Evolutionary conservation across 2,113 vertebrate species (phyloP).

Genomic region (Nyctereutes procyonoides): DNA sequence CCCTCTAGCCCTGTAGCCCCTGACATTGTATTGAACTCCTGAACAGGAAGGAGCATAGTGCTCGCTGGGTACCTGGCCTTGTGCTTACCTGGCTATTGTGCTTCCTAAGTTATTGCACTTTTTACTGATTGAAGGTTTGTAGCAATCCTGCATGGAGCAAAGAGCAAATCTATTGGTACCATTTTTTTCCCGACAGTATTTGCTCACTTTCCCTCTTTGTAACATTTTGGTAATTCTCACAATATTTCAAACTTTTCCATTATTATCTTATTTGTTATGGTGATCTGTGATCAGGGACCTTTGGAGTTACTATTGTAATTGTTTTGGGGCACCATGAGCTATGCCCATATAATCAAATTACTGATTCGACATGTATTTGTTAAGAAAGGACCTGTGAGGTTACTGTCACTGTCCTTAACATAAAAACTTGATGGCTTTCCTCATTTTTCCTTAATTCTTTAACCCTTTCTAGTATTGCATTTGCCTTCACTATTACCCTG

Average conservation of each 20-base stretch:
- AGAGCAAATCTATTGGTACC: no score
- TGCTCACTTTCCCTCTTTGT: no score
- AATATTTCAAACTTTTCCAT: no score
- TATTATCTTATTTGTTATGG: no score
- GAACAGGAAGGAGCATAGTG: neutral
- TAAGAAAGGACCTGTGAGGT: neutral
- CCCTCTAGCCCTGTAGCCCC: neutral
- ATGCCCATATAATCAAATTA: neutral
- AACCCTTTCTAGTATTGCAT: neutral
- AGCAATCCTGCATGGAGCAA: no score
- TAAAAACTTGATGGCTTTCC: neutral
- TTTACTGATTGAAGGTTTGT: no score
- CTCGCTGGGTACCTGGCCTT: neutral
- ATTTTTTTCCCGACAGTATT: no score
- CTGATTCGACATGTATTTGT: neutral
- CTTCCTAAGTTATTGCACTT: no score
- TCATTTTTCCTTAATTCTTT: conserved; percentile 33
- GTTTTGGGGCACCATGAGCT: no score
- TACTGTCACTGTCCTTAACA: neutral
- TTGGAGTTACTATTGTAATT: no score
- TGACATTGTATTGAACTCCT: neutral
- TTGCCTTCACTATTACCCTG: neutral
- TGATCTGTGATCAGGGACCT: no score
- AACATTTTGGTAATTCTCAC: no score
- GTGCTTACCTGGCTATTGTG: neutral